A percentile compares a stretch with the other conserved stretches of the same genome.
Evolutionary conservation across 2,797 vertebrate genomes (phyloP).

Genomic region (Coracias cyanogaster): DNA sequence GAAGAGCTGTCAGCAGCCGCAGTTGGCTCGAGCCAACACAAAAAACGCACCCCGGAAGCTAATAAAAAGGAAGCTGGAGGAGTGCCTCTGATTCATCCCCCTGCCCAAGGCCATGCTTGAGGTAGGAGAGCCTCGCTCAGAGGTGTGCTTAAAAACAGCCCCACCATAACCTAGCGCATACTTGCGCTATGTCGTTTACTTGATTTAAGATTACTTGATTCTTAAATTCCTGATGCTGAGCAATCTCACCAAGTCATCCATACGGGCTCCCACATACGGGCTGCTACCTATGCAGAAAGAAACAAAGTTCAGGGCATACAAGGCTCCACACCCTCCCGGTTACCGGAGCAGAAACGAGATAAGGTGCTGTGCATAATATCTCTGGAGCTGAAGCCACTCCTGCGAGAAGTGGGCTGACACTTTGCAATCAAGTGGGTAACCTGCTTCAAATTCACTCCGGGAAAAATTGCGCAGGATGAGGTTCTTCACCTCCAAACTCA

Average conservation of each 20-base stretch:
- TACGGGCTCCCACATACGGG: accelerated
- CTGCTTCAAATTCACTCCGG: accelerated
- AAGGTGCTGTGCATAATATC: neutral
- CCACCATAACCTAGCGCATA: neutral
- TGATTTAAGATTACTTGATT: too few species aligned
- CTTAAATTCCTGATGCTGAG: neutral
- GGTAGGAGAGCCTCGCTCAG: neutral
- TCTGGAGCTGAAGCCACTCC: neutral
- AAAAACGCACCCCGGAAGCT: slow-evolving; percentile 37
- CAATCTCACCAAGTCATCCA: neutral
- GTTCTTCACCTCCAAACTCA: neutral
- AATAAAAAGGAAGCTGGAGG: neutral
- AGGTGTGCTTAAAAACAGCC: neutral
- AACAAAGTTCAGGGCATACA: slow-evolving; percentile 49
- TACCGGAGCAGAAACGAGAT: slow-evolving; percentile 10
- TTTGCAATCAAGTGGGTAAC: accelerated
- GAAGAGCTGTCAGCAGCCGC: neutral
- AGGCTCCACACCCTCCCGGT: slow-evolving; percentile 17
- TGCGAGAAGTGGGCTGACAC: neutral
- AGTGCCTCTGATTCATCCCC: slow-evolving; percentile 43
- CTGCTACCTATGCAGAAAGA: neutral
- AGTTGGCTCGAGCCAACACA: neutral
- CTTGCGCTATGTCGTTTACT: accelerated
- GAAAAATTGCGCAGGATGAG: accelerated
- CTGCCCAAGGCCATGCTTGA: slow-evolving; percentile 15